Evolutionary conservation across 2,888 invertebrate genomes (phyloP).

Genomic region (Hipparchia semele): DNA sequence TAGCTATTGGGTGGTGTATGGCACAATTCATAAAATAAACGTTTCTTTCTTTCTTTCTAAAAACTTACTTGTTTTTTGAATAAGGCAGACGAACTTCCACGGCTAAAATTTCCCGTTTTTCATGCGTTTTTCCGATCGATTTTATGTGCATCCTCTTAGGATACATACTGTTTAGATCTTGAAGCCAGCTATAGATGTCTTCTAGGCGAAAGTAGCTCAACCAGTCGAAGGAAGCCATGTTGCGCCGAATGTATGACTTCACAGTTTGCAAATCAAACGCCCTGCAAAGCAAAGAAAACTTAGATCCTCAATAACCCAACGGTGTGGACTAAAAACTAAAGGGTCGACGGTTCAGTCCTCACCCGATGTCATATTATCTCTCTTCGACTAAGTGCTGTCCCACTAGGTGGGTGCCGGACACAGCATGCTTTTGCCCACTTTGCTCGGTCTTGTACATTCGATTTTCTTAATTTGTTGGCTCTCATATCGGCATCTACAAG

Average conservation of each 20-base stretch:
- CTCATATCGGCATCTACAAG: too few species aligned
- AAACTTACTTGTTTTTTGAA: slow-evolving; percentile 29
- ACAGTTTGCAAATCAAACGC: slow-evolving; percentile 64
- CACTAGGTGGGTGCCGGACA: too few species aligned
- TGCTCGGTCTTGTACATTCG: too few species aligned
- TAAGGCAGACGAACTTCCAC: slow-evolving; percentile 27
- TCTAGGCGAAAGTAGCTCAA: slow-evolving; percentile 80
- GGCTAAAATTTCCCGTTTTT: slow-evolving; percentile 64
- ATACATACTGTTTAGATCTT: slow-evolving; percentile 65
- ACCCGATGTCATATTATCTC: too few species aligned
- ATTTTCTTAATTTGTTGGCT: too few species aligned
- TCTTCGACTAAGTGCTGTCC: too few species aligned
- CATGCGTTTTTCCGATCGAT: slow-evolving; percentile 64
- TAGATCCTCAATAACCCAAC: neutral
- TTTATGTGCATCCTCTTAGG: slow-evolving; percentile 65
- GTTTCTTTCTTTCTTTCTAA: too few species aligned
- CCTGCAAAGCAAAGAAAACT: slow-evolving; percentile 45
- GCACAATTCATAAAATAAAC: too few species aligned
- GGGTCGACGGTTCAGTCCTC: too few species aligned
- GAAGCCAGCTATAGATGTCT: slow-evolving; percentile 84
- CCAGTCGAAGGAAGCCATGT: slow-evolving; percentile 75
- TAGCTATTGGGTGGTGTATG: too few species aligned
- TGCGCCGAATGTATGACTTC: slow-evolving; percentile 58
- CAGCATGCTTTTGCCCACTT: too few species aligned
- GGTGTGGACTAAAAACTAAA: too few species aligned